Base-by-base conservation (phyloP, 2,888 invertebrate species). In the Coleophora flavipennella region DNA sequence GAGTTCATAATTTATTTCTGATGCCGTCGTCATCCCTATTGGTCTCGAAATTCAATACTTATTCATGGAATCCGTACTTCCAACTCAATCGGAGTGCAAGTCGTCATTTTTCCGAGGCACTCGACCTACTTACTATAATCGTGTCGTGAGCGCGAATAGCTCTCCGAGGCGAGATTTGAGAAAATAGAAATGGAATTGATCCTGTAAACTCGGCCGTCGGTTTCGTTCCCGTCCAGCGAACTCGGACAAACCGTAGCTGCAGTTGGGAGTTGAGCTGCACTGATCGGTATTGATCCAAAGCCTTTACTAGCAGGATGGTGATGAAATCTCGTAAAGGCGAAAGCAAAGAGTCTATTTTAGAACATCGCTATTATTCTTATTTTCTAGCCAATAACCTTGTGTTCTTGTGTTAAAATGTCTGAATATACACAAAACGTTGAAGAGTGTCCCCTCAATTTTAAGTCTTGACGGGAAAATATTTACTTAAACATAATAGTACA, bases 111-210 rank as follows among this genome's bases (percentile, higher is more conserved):
- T 46, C 50, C 43, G 48, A 45, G 48, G 50, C 56, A 51, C 49
- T 49, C 57, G 65, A 65, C 66, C 67, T 50, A 63, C 53, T 67
- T 62, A 53, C 52, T 46, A 49, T 48, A 55, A 57, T 55, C 48
- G 52, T 45, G 45, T 50, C 49, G 50, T 49, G 48, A 52, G 59
- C 48, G 46, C 49, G 55, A 60, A 62, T 58, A 53, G 56, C 53
- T 54, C 39, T 38, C 45, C 39, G 50, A 58, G 48, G 55, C 50
- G 53, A 50, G 55, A 50, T 51, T 57, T 54, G 51, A 57, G 59
- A 63, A 68, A 65, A 70, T 63, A 59, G 59, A 64, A 70, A 63
- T 55, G 55, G 53, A 65, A 67, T 61, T 55, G 56, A 65, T 65
- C 55, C 59, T 59, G 59, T 57, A 68, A 65, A 62, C 59, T 57